A percentile compares a stretch with the other conserved stretches of the same genome.
phyloP scores from a whole-genome alignment of 1,140 invertebrate genomes.

The Diploscapter pachys region DNA sequence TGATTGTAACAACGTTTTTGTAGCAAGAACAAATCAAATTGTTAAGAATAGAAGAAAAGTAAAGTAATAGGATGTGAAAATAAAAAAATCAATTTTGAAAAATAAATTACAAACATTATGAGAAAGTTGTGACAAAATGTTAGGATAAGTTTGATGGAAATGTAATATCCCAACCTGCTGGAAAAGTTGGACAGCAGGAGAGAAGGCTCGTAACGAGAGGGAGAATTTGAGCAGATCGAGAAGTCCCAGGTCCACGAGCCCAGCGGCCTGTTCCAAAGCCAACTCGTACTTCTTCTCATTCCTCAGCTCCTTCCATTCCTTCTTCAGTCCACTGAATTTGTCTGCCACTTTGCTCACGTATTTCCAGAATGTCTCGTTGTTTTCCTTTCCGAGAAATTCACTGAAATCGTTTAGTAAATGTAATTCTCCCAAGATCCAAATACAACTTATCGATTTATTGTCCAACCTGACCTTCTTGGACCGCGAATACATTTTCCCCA shows the following conservation, averaged over 20 bases:
- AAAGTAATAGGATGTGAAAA: too few relatives aligned
- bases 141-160: neutral
- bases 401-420: slow-evolving; percentile 34
- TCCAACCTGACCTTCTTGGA: too few relatives aligned
- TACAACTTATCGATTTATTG: neutral
- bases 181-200: slow-evolving; percentile 48
- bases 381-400: slow-evolving; percentile 52
- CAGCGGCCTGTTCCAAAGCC: slow-evolving; percentile 39
- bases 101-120: slow-evolving; percentile 21
- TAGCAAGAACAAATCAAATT: neutral
- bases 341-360: slow-evolving; percentile 40
- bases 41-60: too few relatives aligned
- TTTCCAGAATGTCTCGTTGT: slow-evolving; percentile 41
- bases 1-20: slow-evolving; percentile 2
- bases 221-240: slow-evolving; percentile 50
- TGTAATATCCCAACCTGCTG: slow-evolving; percentile 42
- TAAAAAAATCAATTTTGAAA: slow-evolving; percentile 21
- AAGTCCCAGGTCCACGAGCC: slow-evolving; percentile 18
- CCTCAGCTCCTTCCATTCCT: slow-evolving; percentile 30
- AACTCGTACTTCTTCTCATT: slow-evolving; percentile 49
- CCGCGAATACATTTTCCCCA: too few relatives aligned
- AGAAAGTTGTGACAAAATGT: neutral
- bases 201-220: slow-evolving; percentile 48
- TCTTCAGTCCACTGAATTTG: slow-evolving; percentile 1
- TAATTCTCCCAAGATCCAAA: neutral